phyloP scores from a whole-genome alignment of 2,113 vertebrate species.

The Dascyllus trimaculatus region DNA sequence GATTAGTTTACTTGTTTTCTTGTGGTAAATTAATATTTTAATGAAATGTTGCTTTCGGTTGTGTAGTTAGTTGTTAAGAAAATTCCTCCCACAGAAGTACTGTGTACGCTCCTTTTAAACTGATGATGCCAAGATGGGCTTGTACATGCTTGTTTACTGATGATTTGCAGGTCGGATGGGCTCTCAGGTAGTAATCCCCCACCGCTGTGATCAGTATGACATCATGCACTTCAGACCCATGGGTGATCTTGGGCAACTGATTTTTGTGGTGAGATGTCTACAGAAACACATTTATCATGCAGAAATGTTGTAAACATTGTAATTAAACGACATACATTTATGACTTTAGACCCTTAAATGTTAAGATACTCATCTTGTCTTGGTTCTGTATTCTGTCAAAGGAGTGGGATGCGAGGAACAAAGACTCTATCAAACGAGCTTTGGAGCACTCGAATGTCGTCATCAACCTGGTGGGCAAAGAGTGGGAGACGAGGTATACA shows the following conservation, averaged over 20 bases:
- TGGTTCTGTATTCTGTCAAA: slow-evolving; percentile 62
- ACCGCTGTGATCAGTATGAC: slow-evolving; percentile 94
- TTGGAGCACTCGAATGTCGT: slow-evolving; percentile 93
- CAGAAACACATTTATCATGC: background rate
- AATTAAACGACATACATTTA: background rate
- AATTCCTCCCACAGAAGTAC: too few relatives aligned
- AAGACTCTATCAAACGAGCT: slow-evolving; percentile 89
- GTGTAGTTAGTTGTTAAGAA: too few relatives aligned
- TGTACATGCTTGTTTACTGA: background rate
- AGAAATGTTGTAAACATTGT: background rate
- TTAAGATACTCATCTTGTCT: too few relatives aligned
- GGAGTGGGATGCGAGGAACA: slow-evolving; percentile 93
- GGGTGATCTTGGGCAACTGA: slow-evolving; percentile 96
- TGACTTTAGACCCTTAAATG: background rate
- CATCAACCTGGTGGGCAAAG: slow-evolving; percentile 94
- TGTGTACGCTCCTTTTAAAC: too few relatives aligned
- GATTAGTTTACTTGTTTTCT: too few relatives aligned
- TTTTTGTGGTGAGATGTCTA: slow-evolving; percentile 88
- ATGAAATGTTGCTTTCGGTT: too few relatives aligned
- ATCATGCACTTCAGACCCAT: slow-evolving; percentile 92
- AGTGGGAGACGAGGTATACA: slow-evolving; percentile 94
- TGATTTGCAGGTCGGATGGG: slow-evolving; percentile 90
- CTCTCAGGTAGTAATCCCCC: slow-evolving; percentile 92
- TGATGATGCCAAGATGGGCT: background rate
- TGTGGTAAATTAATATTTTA: too few relatives aligned